phyloP scores from a whole-genome alignment of 2,888 invertebrate genomes.

The Drosophila trichaetosa region DNA sequence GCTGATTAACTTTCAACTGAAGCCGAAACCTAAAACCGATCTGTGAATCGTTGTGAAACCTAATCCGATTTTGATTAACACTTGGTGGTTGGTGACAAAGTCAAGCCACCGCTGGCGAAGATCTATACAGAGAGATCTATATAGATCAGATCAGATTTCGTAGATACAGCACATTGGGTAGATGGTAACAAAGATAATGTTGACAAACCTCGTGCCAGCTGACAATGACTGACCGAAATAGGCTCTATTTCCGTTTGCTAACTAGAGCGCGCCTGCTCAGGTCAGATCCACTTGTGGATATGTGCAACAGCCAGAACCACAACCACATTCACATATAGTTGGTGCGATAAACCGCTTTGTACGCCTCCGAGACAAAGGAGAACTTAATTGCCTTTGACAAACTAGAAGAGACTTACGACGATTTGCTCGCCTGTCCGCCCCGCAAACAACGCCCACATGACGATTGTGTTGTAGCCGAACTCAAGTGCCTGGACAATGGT shows the following conservation, averaged over 20 bases:
- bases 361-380: constrained; percentile 56
- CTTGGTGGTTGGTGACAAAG: constrained; percentile 42
- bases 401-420: constrained; percentile 50
- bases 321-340: constrained; percentile 6
- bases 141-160: constrained; percentile 37
- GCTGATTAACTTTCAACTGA: constrained; percentile 24
- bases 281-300: neutral
- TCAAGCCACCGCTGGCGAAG: constrained; percentile 25
- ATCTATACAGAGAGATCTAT: constrained; percentile 12
- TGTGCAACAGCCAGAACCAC: neutral
- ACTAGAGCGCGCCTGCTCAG: constrained; percentile 53
- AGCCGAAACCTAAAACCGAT: constrained; percentile 11
- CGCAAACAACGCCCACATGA: constrained; percentile 54
- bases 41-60: constrained; percentile 1
- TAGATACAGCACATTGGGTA: constrained; percentile 14
- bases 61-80: constrained; percentile 44
- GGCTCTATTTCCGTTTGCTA: constrained; percentile 58
- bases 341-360: constrained; percentile 56
- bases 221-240: constrained; percentile 57
- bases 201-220: constrained; percentile 46
- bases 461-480: constrained; percentile 11
- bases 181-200: constrained; percentile 56
- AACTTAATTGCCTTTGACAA: constrained; percentile 76
- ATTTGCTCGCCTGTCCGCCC: constrained; percentile 61
- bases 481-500: constrained; percentile 58